Base-by-base conservation (phyloP, 2,888 invertebrate genomes). In the Conistra vaccinii region DNA sequence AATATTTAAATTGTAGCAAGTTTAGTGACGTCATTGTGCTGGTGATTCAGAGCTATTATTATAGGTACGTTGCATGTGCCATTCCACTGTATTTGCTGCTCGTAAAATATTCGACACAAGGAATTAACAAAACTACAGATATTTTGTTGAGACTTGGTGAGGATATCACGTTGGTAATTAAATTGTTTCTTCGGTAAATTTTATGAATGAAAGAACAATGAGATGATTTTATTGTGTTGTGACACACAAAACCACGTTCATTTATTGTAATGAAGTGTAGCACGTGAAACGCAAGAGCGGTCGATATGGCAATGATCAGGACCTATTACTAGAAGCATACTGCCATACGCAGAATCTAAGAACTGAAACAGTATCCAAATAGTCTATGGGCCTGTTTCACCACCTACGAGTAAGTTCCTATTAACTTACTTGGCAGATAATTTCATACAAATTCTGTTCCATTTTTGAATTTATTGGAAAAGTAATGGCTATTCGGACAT, bases 41-140 rank as follows among this genome's bases (percentile, higher is more conserved):
- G 20, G 73, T 75, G 79, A 83, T 61, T 81, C 86, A 76, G 55
- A 58, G 29, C 48, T 85, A 77, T 78, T 87, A 26, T 81, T 62
- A 72, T 76, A 62, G 55, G 48, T 57, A 80, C 57, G 55, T 58
- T 26, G 39, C 72, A 55, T 78, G 61, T 66, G 48, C 62, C 53
- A 61, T 61, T 61, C 66, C 42, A 66, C 63, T 61, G 58, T 58
- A 68, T 69, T 70, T 61, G 66, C 29, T 77, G 58, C 29, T 63
- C 62, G 72, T 69, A 61, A 72, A 80, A 48, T 62, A 26, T 63
- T 83, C 32, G 48, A 73, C 61, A 63, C 35, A 17, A n/a, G n/a
- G 60, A 55, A 29, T 58, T n/a, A n/a, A 29, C 17, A 29, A 29
- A 61, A 26, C n/a, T 42, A 35, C 29, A 42, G n/a, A 60, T 32